Conservation (phyloP, 2,113 vertebrate genomes). For the Prionailurus viverrinus region DNA sequence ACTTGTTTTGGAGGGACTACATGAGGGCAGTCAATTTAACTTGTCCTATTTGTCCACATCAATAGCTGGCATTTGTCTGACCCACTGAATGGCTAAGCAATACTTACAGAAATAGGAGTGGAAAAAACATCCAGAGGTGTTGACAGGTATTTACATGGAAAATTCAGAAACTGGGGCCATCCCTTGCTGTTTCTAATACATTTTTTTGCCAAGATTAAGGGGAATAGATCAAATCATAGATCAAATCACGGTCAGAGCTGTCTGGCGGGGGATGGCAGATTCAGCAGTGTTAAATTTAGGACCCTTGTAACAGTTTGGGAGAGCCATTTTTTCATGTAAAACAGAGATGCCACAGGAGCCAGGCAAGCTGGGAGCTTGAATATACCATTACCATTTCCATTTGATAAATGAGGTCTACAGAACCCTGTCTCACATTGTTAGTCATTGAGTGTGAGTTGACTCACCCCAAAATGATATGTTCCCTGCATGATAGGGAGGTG, state of each 20-base stretch:
- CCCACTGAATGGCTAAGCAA: neutral
- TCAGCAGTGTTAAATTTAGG: conserved; percentile 52
- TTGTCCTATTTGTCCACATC: neutral
- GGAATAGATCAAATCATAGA: neutral
- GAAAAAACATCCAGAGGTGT: neutral
- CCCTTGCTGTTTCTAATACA: neutral
- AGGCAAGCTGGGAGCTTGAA: neutral
- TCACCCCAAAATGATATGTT: neutral
- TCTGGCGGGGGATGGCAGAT: neutral
- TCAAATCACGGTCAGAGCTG: conserved; percentile 21
- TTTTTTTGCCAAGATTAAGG: conserved; percentile 12
- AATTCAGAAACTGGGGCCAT: neutral
- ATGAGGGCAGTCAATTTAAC: neutral
- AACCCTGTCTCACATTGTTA: neutral
- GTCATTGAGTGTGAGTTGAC: neutral
- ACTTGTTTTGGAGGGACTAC: neutral
- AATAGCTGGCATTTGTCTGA: neutral
- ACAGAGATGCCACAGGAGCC: neutral
- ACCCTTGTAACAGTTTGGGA: conserved; percentile 6
- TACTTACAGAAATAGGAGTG: neutral
- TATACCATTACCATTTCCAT: neutral
- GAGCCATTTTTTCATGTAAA: conserved; percentile 5
- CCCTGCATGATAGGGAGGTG: neutral
- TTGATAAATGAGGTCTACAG: neutral
- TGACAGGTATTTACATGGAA: conserved; percentile 19